phyloP scores from a whole-genome alignment of 2,797 vertebrate species.

The Rhynchonycteris naso region DNA sequence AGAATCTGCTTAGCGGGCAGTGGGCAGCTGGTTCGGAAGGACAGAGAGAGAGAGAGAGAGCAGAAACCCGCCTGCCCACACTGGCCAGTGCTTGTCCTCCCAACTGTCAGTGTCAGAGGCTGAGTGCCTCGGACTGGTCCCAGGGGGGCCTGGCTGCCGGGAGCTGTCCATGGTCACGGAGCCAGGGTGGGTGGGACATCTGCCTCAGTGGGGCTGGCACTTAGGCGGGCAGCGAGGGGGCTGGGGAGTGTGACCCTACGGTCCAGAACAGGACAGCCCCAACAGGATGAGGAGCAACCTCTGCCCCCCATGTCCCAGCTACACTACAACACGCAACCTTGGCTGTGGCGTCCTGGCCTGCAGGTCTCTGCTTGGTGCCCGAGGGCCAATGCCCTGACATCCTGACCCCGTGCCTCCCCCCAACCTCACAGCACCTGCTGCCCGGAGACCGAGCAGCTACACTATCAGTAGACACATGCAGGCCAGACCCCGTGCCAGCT shows the following conservation, averaged over 20 bases:
- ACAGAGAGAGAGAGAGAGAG: constrained; percentile 19
- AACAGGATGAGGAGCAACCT: accelerated
- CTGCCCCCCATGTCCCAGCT: background rate
- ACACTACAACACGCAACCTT: background rate
- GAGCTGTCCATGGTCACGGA: accelerated
- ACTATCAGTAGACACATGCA: accelerated
- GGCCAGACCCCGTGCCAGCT: background rate
- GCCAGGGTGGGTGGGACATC: accelerated
- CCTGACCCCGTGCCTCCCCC: background rate
- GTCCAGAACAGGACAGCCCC: background rate
- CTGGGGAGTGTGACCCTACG: accelerated
- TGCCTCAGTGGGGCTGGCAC: accelerated
- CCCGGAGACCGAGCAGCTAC: background rate
- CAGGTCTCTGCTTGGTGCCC: accelerated
- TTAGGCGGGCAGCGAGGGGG: accelerated
- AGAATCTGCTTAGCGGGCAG: constrained; percentile 59
- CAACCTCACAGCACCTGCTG: accelerated
- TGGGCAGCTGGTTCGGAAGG: background rate
- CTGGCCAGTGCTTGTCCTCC: accelerated
- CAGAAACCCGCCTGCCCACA: background rate
- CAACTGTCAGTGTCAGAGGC: accelerated
- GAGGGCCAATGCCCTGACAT: background rate
- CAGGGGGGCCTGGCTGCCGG: no score
- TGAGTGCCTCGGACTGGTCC: accelerated
- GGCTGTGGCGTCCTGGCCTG: background rate